These are phyloP conservation scores for Neodiprion pinetum DNA, from an alignment of 1,140 invertebrate species.

Conservation along the genomic window DNA sequence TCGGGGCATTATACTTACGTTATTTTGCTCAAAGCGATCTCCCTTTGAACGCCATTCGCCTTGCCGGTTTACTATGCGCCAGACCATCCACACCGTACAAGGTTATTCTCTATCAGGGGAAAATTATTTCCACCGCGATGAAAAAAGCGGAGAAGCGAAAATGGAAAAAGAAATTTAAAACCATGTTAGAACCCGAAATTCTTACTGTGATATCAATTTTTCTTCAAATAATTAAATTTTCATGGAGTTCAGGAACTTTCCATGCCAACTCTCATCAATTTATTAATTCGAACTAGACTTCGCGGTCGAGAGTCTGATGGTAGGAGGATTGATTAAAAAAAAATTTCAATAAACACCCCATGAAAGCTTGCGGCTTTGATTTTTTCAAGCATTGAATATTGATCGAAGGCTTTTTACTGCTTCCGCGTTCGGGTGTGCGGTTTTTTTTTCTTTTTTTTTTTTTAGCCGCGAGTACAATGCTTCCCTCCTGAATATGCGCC, in stretches of 20 bases:
- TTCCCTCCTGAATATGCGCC: too few species aligned
- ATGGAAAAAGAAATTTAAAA: too few species aligned
- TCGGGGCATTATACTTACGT: not conserved
- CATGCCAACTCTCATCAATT: not conserved
- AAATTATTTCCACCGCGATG: not conserved
- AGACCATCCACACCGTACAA: not conserved
- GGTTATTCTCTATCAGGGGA: not conserved
- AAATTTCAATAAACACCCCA: too few species aligned
- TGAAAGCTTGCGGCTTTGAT: too few species aligned
- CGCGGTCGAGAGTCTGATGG: too few species aligned
- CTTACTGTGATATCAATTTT: not conserved
- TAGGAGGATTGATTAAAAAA: too few species aligned
- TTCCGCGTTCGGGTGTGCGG: too few species aligned
- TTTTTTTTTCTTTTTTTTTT: too few species aligned
- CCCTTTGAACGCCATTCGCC: not conserved
- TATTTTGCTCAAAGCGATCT: not conserved
- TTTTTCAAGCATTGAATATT: too few species aligned
- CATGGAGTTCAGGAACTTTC: not conserved
- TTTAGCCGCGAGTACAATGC: too few species aligned
- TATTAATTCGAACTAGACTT: not conserved
- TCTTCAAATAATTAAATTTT: not conserved
- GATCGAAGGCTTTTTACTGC: too few species aligned
- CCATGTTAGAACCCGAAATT: too few species aligned
- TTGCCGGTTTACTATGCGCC: not conserved
- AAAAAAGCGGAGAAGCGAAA: not conserved